Base-by-base conservation (phyloP, 1,140 invertebrate species). In the Spodoptera frugiperda region DNA sequence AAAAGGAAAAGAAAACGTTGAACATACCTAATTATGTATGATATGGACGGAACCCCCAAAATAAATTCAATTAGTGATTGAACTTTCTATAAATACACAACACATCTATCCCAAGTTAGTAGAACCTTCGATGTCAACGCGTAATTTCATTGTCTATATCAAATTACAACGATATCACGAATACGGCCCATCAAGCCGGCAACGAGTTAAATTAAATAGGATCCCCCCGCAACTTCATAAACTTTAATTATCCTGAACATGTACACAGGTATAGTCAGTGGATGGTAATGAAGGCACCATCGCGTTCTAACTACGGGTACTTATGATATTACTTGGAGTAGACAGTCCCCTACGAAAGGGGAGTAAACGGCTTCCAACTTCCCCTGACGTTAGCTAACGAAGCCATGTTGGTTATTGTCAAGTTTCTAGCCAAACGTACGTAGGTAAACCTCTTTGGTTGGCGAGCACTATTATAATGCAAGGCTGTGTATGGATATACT, bases 141-240 rank as follows among this genome's bases (percentile, higher is more conserved):
- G 0, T 39, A 61, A n/a, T 9, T 10, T 11, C 33, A 44, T 61
- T 33, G 39, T 17, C n/a, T 44, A 8, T 39, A n/a, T 17, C 39
- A 61, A 61, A 30, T 10, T 15, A 44, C 30, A 39, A 61, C 30
- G 57, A 55, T 39, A 39, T 39, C 33, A 44, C 30, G 33, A 61
- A 59, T 25, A 14, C 57, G 14, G 0, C 57, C 17, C 57, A 61
- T 61, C 33, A 61, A 21, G 19, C 17, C 17, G 48, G 44, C 15
- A 14, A 65, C 44, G 44, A 48, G 44, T 44, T 17, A 65, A 65
- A 61, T 61, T 61, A 44, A 65, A 65, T 65, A 65, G 44, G 61
- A 65, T 65, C 15, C 61, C 49, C 61, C 39, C 39, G 39, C 61
- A 30, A 65, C 61, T 65, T 65, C 61, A 65, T 65, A 65, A 65